A percentile compares a stretch with the other conserved stretches of the same genome.
Conservation (phyloP, 2,888 invertebrate species). For the Agriopis leucophaearia region DNA sequence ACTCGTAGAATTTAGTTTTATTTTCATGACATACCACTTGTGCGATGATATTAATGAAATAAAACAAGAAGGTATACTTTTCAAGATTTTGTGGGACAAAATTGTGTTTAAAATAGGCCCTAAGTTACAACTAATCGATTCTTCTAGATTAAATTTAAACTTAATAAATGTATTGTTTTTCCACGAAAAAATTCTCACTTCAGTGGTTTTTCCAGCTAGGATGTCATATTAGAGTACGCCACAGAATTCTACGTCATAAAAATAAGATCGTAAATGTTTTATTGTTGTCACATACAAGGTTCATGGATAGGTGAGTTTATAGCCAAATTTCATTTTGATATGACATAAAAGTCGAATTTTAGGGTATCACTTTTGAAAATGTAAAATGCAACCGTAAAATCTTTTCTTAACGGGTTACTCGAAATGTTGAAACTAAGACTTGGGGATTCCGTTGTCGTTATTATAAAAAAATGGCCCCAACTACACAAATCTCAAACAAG, state of each 20-base stretch:
- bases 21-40: too few relatives aligned
- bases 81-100: too few relatives aligned
- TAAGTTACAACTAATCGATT: not conserved
- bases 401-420: too few relatives aligned
- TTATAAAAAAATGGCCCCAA: not conserved
- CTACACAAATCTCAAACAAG: too few relatives aligned
- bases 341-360: constrained; percentile 23
- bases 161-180: constrained; percentile 15
- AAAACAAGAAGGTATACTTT: too few relatives aligned
- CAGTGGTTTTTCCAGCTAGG: constrained; percentile 6
- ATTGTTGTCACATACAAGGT: constrained; percentile 43
- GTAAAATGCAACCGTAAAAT: not conserved
- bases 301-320: constrained; percentile 39
- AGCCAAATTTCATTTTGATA: constrained; percentile 33
- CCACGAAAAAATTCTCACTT: too few relatives aligned
- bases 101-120: too few relatives aligned
- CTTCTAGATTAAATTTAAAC: constrained; percentile 4
- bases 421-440: too few relatives aligned
- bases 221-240: constrained; percentile 28
- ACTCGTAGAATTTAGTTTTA: too few relatives aligned
- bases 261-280: constrained; percentile 47
- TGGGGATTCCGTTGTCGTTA: too few relatives aligned
- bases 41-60: too few relatives aligned
- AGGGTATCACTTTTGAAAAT: constrained; percentile 11
- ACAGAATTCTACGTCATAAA: constrained; percentile 45